Percentiles rank a stretch among this genome's conserved stretches.
Evolutionary conservation across 1,140 invertebrate genomes (phyloP).

Genomic region (Reticulitermes speratus): DNA sequence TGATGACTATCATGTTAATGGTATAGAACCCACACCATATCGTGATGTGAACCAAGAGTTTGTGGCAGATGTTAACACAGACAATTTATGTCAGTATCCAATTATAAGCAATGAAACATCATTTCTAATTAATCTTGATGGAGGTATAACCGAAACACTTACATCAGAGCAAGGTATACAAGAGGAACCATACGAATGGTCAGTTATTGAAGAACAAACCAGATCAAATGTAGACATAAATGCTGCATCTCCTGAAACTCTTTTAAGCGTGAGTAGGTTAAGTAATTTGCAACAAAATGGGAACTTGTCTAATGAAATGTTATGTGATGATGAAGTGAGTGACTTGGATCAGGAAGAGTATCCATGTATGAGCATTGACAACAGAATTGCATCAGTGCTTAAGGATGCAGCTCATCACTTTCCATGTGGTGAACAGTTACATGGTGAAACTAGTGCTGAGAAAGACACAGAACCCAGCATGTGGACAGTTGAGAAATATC

Average conservation of each 20-base stretch:
- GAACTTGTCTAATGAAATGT: not conserved
- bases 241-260: not conserved
- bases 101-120: not conserved
- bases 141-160: not conserved
- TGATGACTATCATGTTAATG: not conserved
- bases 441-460: not conserved
- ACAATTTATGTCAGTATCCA: not conserved
- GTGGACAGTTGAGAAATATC: not conserved
- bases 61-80: not conserved
- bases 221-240: not conserved
- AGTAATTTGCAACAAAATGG: not conserved
- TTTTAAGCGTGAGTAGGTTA: not conserved
- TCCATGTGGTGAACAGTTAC: not conserved
- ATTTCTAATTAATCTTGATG: not conserved
- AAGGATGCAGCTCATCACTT: not conserved
- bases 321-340: not conserved
- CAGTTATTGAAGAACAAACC: not conserved
- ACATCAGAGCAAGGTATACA: not conserved
- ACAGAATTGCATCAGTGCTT: not conserved
- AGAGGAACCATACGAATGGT: not conserved
- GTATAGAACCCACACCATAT: not conserved
- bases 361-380: not conserved
- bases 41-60: not conserved
- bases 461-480: not conserved
- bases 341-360: not conserved